Evolutionary conservation across 2,888 invertebrate species (phyloP), one percentile per base, ranked within the genome.

Genomic region (Lithophane socia): DNA sequence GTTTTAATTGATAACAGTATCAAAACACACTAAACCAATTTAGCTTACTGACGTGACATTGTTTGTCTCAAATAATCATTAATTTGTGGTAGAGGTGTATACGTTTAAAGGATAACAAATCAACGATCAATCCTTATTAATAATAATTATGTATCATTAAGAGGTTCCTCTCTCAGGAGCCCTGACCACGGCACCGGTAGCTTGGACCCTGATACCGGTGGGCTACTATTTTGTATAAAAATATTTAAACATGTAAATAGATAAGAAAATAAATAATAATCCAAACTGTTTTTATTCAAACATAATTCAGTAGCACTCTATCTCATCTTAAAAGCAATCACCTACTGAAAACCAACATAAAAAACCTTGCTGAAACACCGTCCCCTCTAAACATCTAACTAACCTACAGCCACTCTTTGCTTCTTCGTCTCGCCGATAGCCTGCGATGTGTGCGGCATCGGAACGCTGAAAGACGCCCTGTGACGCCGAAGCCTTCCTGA

Each of bases 351-450:
- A 61, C 3, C 24, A 49, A 24, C 21, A n/a, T 24, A 0, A 44
- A 54, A 65, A 24, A 12, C 12, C 2, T 3, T 52, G 60, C 58
- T 64, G 52, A 79, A 79, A 71, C 56, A 2, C 18, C 0, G 71
- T 44, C 7, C 29, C 3, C 85, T 85, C 83, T 84, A 80, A 73
- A 68, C 21, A 10, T 0, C 0, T 12, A 47, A 52, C 76, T 95
- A 91, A 89, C 90, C 95, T 95, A 83, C 85, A 82, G 64, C 72
- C 91, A 94, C 94, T 95, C 95, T 95, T 95, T 95, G 94, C 95
- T 96, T 94, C 96, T 96, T 96, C 95, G 95, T 94, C 94, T 96
- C 95, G 93, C 96, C 96, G 95, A 96, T 96, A 95, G 93, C 94
- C 93, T 91, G 90, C 94, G 92, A 95, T 96, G 96, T 96, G 96